These are phyloP conservation scores for Sturnira hondurensis DNA, from an alignment of 2,113 vertebrate species.

Conservation along the genomic window DNA sequence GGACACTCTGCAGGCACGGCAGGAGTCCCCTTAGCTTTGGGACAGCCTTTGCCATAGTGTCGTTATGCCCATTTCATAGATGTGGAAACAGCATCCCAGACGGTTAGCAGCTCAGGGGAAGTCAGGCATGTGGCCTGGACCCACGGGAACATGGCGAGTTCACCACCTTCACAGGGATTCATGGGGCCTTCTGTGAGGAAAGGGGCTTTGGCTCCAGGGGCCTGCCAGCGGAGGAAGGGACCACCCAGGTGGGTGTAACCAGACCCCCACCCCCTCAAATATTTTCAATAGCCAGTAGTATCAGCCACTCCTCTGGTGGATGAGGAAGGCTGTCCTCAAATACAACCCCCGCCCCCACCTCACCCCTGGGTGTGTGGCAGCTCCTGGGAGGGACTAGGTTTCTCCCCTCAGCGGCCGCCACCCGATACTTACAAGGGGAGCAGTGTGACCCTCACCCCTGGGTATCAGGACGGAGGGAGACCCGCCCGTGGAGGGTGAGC, in stretches of 20 bases:
- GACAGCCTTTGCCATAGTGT: not conserved
- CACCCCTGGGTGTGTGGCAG: not conserved
- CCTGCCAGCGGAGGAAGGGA: not conserved
- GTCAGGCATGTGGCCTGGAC: not conserved
- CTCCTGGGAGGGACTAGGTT: not conserved
- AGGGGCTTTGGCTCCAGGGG: no score
- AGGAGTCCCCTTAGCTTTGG: not conserved
- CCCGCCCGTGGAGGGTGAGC: not conserved
- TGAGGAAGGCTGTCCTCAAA: not conserved
- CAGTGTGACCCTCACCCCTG: not conserved
- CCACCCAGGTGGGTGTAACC: no score
- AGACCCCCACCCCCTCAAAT: not conserved
- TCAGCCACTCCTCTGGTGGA: not conserved
- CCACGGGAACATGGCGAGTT: accelerated
- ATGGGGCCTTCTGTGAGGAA: not conserved
- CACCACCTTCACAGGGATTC: not conserved
- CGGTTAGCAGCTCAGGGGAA: not conserved
- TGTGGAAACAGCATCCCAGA: not conserved
- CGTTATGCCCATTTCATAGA: not conserved
- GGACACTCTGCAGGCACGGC: not conserved
- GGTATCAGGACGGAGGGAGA: not conserved
- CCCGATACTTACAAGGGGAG: not conserved
- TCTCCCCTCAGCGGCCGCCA: not conserved
- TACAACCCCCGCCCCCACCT: not conserved
- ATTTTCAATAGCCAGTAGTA: not conserved